Base-by-base conservation (phyloP, 2,888 invertebrate genomes). In the Folsomia manolachei region DNA sequence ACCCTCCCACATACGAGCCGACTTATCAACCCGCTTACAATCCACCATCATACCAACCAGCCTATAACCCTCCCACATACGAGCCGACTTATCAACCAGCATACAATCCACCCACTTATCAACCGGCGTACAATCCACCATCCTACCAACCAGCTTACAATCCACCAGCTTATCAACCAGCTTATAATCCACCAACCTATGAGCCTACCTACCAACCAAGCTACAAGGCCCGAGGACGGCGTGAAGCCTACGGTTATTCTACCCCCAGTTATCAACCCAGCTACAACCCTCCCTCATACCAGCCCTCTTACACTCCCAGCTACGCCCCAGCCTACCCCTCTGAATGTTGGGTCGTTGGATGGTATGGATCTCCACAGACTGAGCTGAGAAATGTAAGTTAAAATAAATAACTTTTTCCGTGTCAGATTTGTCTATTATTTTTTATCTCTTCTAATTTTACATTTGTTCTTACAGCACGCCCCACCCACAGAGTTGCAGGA, bases 291-390 rank as follows among this genome's bases (percentile, higher is more conserved):
- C 65, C 63, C 21, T 21, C 64, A 7, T 66, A 63, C 51, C 39
- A 67, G 25, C 74, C 72, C 51, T 27, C 11, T 4, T 62, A 62
- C 39, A 1, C 26, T 1, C 68, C 68, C n/a, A 26, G 26, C 19
- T 67, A 67, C 27, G 23, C n/a, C 39, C 70, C 24, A 2, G 70
- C 70, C n/a, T 62, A 69, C 27, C 72, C 74, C 51, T 67, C 73
- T 2, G 74, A 74, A 63, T 79, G 79, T 60, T 79, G 74, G 74
- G 78, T 79, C 52, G 74, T 71, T 9, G 79, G 79, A 2, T 79
- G 75, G 73, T 79, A 79, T 51, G 76, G 73, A 51, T 76, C 78
- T 25, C 74, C 73, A 27, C 71, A 68, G n/a, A 74, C 72, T 9
- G 53, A 72, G 27, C 70, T 79, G 11, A 39, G 70, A 26, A 78